These are phyloP conservation scores for Potamilus streckersoni DNA, from an alignment of 1,140 invertebrate genomes.

Conservation along the genomic window DNA sequence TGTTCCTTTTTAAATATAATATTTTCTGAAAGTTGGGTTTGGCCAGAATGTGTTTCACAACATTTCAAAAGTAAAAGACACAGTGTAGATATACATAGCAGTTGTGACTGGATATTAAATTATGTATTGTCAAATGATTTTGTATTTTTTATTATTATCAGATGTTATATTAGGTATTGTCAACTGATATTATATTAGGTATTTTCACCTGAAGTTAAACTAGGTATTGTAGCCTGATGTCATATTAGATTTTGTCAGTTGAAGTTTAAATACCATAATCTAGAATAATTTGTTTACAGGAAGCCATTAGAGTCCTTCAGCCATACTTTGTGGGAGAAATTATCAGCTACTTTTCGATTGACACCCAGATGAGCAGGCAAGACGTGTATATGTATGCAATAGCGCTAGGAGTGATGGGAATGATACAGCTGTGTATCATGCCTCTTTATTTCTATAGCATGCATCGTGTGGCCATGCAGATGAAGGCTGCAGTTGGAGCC, in stretches of 20 bases:
- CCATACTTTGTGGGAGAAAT: constrained; percentile 27
- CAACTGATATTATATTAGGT: no score
- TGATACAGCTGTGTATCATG: constrained; percentile 15
- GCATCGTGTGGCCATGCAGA: constrained; percentile 20
- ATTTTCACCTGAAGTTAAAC: no score
- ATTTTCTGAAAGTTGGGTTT: no score
- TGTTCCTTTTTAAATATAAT: no score
- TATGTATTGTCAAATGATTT: no score
- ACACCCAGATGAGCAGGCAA: neutral
- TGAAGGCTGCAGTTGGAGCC: constrained; percentile 28
- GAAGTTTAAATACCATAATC: neutral
- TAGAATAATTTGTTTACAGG: constrained; percentile 21
- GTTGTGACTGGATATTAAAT: no score
- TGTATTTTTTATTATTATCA: no score
- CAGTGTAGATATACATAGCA: no score
- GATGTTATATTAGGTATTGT: no score
- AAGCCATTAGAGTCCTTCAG: constrained; percentile 22
- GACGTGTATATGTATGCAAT: constrained; percentile 23
- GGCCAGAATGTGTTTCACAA: no score
- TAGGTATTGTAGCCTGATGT: neutral
- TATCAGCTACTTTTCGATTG: constrained; percentile 22
- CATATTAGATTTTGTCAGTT: neutral
- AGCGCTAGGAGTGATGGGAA: constrained; percentile 9
- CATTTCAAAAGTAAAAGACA: no score
- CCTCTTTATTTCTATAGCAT: constrained; percentile 16